Base-by-base conservation (phyloP, 2,113 vertebrate genomes). In the Macquaria australasica region DNA sequence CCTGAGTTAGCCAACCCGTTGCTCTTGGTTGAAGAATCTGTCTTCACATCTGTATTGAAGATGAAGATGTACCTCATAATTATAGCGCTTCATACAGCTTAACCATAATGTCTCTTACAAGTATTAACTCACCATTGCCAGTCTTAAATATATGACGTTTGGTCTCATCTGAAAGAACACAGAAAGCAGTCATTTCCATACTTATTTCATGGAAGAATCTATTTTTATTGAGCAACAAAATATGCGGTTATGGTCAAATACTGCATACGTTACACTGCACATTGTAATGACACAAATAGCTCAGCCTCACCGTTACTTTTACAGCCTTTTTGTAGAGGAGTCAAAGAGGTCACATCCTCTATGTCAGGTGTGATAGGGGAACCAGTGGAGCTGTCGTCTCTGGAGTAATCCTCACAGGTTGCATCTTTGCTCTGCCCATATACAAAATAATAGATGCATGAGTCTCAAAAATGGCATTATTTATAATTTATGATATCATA, bases 351-450 rank as follows among this genome's bases (percentile, higher is more conserved):
- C 28, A 94, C 79, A 0, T 92, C 84, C 18, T 95, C 89, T 0
- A 94, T 79, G 0, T 93, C 87, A 11, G 93, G 82, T 3, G 90
- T 82, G 73, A 70, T 51, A 37, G 92, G 92, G 7, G 92, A 88
- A 34, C 16, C 89, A 1, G 88, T 82, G 43, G 89, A 86, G 81
- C 73, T 89, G 21, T 95, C 95, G 0, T 86, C 93, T 0, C 95
- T 96, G 18, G 82, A 87, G 67, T 97, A 95, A 73, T 97, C 96
- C 78, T 97, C 96, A 3, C 98, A 99, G 0, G 91, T 97, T 73
- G 66, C 81, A 6, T 92, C 93, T 4, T 96, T 95, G 7, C 94
- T 93, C 96, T 96, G 78, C 60, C 0, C 58, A 70, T 11, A 68
- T 0, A 62, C 23, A 60, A 67, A 20, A 60, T 41, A 53, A 31